Conservation (phyloP, 2,888 invertebrate species). For the Pasiphila rectangulata region DNA sequence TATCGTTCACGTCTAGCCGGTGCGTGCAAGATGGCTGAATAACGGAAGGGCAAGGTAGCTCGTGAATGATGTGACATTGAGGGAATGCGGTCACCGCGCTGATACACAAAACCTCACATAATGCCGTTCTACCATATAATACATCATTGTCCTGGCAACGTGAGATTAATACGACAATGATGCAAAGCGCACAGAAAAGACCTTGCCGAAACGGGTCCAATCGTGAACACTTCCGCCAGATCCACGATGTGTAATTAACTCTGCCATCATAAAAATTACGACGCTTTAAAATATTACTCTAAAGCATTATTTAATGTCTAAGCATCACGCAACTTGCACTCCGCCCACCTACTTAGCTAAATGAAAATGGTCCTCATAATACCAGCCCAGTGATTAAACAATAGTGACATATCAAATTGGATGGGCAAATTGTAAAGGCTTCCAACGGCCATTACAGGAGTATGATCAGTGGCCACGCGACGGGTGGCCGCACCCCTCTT, state of each 20-base stretch:
- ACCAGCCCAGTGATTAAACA: slow-evolving; percentile 28
- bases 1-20: slow-evolving; percentile 35
- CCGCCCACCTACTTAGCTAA: slow-evolving; percentile 26
- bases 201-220: not conserved
- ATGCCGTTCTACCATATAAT: slow-evolving; percentile 32
- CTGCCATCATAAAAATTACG: slow-evolving; percentile 1
- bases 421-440: slow-evolving; percentile 40
- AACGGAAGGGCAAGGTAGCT: slow-evolving; percentile 47
- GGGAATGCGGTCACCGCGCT: slow-evolving; percentile 43
- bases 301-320: slow-evolving; percentile 18
- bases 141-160: slow-evolving; percentile 27
- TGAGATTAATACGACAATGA: slow-evolving; percentile 25
- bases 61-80: slow-evolving; percentile 43
- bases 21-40: slow-evolving; percentile 37
- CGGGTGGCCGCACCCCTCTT: slow-evolving; percentile 41
- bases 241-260: not conserved
- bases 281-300: slow-evolving; percentile 4
- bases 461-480: slow-evolving; percentile 49
- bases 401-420: slow-evolving; percentile 41
- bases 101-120: slow-evolving; percentile 44
- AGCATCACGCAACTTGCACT: slow-evolving; percentile 27
- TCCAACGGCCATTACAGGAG: slow-evolving; percentile 39
- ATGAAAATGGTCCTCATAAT: slow-evolving; percentile 30
- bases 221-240: slow-evolving; percentile 9
- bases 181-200: slow-evolving; percentile 13